Evolutionary conservation across 2,113 vertebrate genomes (phyloP).

Genomic region (Megaceryle maxima): DNA sequence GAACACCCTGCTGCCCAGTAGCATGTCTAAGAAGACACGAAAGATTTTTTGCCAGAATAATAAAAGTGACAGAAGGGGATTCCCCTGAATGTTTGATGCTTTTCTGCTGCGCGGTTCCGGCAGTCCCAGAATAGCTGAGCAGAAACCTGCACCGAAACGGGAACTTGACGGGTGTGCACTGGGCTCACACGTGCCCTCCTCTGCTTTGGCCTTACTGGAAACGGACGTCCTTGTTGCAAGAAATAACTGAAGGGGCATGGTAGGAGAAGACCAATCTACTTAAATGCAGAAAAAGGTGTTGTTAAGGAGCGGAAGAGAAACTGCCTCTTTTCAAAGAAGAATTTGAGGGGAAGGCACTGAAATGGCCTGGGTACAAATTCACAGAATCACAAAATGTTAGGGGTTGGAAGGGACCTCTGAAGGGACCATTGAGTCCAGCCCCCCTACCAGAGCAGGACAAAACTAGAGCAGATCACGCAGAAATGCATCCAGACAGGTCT

Average conservation of each 20-base stretch:
- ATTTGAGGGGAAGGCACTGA: not conserved
- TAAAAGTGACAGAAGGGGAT: conserved; percentile 54
- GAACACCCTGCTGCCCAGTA: not conserved
- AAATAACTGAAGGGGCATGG: not conserved
- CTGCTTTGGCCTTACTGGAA: conserved; percentile 38
- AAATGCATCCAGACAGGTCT: no score
- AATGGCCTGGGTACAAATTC: not conserved
- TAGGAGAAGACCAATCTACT: not conserved
- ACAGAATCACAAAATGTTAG: no score
- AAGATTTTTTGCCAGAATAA: conserved; percentile 6
- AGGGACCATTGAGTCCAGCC: no score
- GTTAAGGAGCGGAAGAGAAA: not conserved
- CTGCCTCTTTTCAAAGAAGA: not conserved
- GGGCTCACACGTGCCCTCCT: not conserved
- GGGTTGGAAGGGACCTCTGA: no score
- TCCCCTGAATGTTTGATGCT: conserved; percentile 31
- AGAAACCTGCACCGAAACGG: conserved; percentile 24
- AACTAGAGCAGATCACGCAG: no score
- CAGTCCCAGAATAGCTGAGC: conserved; percentile 23
- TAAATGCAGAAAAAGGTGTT: not conserved
- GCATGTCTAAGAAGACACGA: conserved; percentile 27
- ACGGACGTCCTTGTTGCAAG: not conserved
- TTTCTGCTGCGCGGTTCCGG: not conserved
- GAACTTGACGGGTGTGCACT: not conserved
- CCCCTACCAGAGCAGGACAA: no score